Evolutionary conservation across 2,888 invertebrate genomes (phyloP).

Genomic region (Kryphioiulus occultus): DNA sequence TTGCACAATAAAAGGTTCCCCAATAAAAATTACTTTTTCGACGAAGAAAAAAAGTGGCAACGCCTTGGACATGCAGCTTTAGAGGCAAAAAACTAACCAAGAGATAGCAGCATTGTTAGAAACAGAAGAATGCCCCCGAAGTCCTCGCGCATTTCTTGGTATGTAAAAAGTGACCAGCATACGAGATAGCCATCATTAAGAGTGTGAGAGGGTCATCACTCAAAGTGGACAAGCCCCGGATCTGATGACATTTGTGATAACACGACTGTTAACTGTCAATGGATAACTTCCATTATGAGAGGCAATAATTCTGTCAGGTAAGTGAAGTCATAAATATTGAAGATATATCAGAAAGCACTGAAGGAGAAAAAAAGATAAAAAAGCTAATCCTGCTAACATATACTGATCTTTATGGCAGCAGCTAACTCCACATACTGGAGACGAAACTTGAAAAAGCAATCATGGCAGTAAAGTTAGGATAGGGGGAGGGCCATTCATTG

Average conservation of each 20-base stretch:
- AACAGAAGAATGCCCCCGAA: not conserved
- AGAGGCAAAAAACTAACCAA: not conserved
- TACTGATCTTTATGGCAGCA: constrained; percentile 43
- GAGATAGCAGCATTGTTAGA: not conserved
- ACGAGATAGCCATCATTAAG: constrained; percentile 31
- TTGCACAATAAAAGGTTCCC: no score
- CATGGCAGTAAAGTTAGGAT: not conserved
- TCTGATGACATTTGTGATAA: constrained; percentile 43
- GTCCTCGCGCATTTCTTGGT: not conserved
- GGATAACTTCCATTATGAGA: constrained; percentile 45
- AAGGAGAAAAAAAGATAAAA: constrained; percentile 33
- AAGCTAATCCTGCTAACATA: constrained; percentile 43
- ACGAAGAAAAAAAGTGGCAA: not conserved
- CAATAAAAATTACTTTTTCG: no score
- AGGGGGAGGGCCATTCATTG: not conserved
- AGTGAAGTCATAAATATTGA: constrained; percentile 48
- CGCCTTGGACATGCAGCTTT: not conserved
- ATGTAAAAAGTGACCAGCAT: constrained; percentile 35
- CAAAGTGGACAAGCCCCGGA: constrained; percentile 43
- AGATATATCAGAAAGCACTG: constrained; percentile 37
- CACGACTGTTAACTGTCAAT: constrained; percentile 44
- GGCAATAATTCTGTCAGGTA: constrained; percentile 51
- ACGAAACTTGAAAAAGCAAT: constrained; percentile 26
- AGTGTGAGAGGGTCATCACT: constrained; percentile 39
- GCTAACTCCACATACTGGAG: constrained; percentile 25